Base-by-base conservation (phyloP, 2,888 invertebrate genomes). In the Melanophora roralis region DNA sequence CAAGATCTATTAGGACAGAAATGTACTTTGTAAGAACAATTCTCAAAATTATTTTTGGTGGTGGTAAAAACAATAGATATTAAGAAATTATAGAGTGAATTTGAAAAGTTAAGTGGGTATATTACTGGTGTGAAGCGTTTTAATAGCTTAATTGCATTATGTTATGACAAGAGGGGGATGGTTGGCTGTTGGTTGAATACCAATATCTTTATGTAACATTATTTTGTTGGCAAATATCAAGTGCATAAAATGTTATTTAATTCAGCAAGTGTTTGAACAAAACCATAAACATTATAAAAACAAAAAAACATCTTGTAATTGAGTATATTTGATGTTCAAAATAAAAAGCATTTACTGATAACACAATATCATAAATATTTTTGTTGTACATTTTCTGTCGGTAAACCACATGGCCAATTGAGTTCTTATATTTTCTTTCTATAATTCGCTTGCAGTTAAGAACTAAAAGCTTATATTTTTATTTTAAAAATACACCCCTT, bases 181-280 rank as follows among this genome's bases (percentile, higher is more conserved):
- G 40, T 43, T 62, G 6, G 27, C 27, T 27, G 27, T n/a, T n/a
- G 45, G 36, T 57, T 75, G 53, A 47, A 51, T 53, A 60, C 65
- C 45, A 53, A 64, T 68, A 68, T 23, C 64, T 49, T 64, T 53
- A 27, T 27, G 1, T 67, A 23, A n/a, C 36, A 19, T 57, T 76
- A 73, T 64, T 57, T 59, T 78, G 73, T 78, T 78, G 81, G 81
- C 69, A 62, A 71, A 81, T 74, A 76, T 81, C 69, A 74, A 82
- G 74, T 79, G 69, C 65, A 82, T 82, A 80, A 49, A 51, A 80
- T 81, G 62, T 82, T 83, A 82, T 83, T 86, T 85, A 84, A 83
- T 83, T 81, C 79, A 81, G 84, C 84, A 84, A 86, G 85, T 84
- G 86, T 82, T 71, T 60, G 72, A 49, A 65, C 60, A 60, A 62